Evolutionary conservation across 2,113 vertebrate species (phyloP), one percentile per base, ranked within the genome.

Genomic region (Bungarus multicinctus): DNA sequence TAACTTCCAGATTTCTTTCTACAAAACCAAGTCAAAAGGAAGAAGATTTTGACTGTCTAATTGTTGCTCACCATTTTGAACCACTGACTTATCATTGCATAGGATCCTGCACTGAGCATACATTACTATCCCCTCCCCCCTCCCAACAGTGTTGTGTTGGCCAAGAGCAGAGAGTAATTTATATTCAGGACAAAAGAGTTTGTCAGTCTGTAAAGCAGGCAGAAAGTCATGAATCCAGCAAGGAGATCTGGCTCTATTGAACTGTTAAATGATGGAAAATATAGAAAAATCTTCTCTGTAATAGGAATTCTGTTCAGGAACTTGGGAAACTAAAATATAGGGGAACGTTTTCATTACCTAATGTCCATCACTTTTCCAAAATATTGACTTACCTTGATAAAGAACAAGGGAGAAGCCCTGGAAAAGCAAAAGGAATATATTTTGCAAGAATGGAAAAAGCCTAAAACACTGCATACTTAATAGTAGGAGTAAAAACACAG

Each of bases 91-190:
- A 74, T 34, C n/a, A 74, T 2, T 34, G 69, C 69, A 20, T 34
- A 39, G 8, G n/a, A 39, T 81, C 16, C 69, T 81, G 69, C 34
- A 39, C 16, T 81, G 34, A 39, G 2, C 6, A 81, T 9, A 39
- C 18, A 81, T 2, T 81, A 2, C n/a, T 81, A 39, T 6, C 2
- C n/a, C 14, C n/a, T 18, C n/a, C 2, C 2, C 5, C 0, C 4
- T 0, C n/a, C 69, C n/a, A 81, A 81, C 1, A 39, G 1, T 3
- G 34, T 81, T 81, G n/a, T 39, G 5, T 81, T 81, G 34, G 34
- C 6, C 16, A 39, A 39, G 69, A 1, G 14, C 5, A 74, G n/a
- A 34, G 14, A 81, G 69, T 81, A 39, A 81, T 34, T 3, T 74
- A 74, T 7, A 3, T 81, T 39, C 6, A 81, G 16, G 69, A 81